Percentiles rank a stretch among this genome's conserved stretches.
These are phyloP conservation scores for Leptogaster cylindrica DNA, from an alignment of 2,888 invertebrate species.

Conservation along the genomic window DNA sequence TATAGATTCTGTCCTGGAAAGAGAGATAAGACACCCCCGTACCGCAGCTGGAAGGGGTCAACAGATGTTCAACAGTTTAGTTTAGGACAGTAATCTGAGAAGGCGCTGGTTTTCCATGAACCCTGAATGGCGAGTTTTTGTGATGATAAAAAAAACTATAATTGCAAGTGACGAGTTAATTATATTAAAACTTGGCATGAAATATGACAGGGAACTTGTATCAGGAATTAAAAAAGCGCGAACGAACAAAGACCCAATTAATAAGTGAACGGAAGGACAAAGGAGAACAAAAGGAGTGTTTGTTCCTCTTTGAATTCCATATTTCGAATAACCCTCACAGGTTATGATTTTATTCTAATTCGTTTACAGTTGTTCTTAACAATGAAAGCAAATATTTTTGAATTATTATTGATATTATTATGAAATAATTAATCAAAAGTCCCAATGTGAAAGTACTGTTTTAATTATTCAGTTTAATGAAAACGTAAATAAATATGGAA, in stretches of 20 bases:
- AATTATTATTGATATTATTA: too few relatives aligned
- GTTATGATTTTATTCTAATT: too few relatives aligned
- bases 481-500: too few relatives aligned
- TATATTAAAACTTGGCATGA: conserved; percentile 25
- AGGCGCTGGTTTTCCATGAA: conserved; percentile 40
- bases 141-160: not conserved
- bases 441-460: too few relatives aligned
- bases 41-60: not conserved
- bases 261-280: too few relatives aligned
- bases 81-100: conserved; percentile 39
- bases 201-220: not conserved
- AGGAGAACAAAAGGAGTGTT: too few relatives aligned
- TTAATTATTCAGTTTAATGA: too few relatives aligned
- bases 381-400: too few relatives aligned
- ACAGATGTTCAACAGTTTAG: conserved; percentile 1
- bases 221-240: not conserved
- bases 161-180: conserved; percentile 46
- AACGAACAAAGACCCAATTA: conserved; percentile 28
- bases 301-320: too few relatives aligned
- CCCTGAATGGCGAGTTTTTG: not conserved
- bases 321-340: too few relatives aligned
- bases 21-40: not conserved
- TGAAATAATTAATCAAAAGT: too few relatives aligned
- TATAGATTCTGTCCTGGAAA: not conserved
- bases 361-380: too few relatives aligned